A percentile compares a stretch with the other conserved stretches of the same genome.
phyloP scores from a whole-genome alignment of 1,140 invertebrate genomes.

The Pseudomyrmex sp. region DNA sequence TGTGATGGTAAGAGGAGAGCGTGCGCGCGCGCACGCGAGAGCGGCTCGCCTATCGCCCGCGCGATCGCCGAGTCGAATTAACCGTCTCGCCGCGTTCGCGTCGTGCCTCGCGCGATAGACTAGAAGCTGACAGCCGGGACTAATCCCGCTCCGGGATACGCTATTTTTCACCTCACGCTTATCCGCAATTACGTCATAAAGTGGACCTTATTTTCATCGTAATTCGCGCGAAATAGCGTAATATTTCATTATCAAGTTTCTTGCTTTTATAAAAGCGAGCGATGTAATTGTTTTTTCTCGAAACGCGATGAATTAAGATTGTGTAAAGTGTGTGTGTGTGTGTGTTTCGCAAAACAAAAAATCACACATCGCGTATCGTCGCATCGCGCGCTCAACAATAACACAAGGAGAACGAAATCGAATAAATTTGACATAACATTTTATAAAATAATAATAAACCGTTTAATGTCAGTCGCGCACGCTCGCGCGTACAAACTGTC shows the following conservation, averaged over 20 bases:
- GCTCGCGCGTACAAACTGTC: neutral
- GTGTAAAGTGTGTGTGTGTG: neutral
- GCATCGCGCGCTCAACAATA: too few relatives aligned
- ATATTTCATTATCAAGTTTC: neutral
- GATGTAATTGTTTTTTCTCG: neutral
- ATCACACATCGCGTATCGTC: neutral
- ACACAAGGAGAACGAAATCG: too few relatives aligned
- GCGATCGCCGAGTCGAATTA: slow-evolving; percentile 79
- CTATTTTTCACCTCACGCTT: slow-evolving; percentile 27
- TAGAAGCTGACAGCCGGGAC: slow-evolving; percentile 11
- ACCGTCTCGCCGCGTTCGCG: slow-evolving; percentile 64
- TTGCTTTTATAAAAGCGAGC: neutral
- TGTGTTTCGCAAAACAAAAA: neutral
- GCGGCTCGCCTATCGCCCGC: slow-evolving; percentile 73
- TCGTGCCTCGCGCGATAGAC: slow-evolving; percentile 12
- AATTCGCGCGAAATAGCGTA: slow-evolving; percentile 5
- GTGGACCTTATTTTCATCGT: neutral
- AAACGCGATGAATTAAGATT: neutral
- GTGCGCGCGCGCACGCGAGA: neutral
- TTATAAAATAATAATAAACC: neutral
- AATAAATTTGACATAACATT: neutral
- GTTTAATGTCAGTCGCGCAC: neutral
- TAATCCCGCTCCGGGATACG: neutral
- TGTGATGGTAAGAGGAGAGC: slow-evolving; percentile 70
- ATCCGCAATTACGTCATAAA: neutral